Conservation (phyloP, 2,888 invertebrate genomes). For the Muschampia staudingeri region DNA sequence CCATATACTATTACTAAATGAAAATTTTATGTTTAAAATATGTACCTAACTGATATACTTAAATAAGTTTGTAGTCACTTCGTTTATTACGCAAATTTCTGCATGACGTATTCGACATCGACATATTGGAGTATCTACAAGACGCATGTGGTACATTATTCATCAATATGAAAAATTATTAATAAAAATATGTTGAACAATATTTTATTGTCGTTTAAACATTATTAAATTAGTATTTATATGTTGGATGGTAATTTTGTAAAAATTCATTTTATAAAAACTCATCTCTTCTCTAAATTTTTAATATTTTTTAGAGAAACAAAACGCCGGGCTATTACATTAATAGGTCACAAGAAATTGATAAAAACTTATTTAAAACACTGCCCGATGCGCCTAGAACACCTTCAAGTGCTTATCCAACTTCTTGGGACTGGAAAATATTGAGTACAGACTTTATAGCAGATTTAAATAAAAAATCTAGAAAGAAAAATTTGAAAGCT, state of each 20-base stretch:
- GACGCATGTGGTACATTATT: no score
- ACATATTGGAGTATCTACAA: no score
- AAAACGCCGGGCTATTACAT: constrained; percentile 96
- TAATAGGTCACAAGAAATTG: constrained; percentile 94
- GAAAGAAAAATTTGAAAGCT: constrained; percentile 82
- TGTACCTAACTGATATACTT: no score
- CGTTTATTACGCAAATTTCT: no score
- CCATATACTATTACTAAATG: no score
- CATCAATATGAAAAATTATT: no score
- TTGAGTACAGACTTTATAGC: constrained; percentile 89
- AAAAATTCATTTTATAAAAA: background rate
- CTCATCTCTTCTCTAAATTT: background rate
- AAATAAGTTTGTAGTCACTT: no score
- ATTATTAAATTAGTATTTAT: no score
- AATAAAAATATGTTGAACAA: no score
- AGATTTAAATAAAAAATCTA: constrained; percentile 84
- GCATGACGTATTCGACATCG: no score
- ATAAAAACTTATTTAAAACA: constrained; percentile 93
- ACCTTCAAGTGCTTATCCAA: constrained; percentile 93
- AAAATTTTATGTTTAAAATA: no score
- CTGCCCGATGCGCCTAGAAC: constrained; percentile 96
- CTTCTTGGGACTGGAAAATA: constrained; percentile 94
- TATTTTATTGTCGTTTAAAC: no score
- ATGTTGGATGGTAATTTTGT: background rate
- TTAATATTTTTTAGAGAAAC: constrained; percentile 93